Evolutionary conservation across 2,113 vertebrate species (phyloP).

Genomic region (Phocoena phocoena): DNA sequence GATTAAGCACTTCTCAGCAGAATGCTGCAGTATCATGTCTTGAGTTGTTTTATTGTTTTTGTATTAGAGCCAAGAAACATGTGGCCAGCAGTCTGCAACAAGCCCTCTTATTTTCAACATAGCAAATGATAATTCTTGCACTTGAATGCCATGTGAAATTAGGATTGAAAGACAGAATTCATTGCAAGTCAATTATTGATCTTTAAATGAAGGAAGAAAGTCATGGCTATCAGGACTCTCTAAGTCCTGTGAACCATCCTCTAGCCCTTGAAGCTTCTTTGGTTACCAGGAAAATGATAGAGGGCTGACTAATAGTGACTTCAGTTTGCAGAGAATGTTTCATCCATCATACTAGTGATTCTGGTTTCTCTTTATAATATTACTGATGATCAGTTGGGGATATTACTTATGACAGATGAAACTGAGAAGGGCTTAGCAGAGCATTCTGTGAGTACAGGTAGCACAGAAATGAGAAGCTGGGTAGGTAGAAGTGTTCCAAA

Average conservation of each 20-base stretch:
- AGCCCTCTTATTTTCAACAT: constrained; percentile 21
- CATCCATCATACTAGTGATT: constrained; percentile 66
- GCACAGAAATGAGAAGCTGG: constrained; percentile 24
- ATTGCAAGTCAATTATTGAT: constrained; percentile 32
- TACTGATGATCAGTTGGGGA: constrained; percentile 66
- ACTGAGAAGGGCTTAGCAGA: not conserved
- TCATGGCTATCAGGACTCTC: constrained; percentile 73
- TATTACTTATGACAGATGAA: constrained; percentile 65
- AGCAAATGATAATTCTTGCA: constrained; percentile 59
- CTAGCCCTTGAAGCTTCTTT: constrained; percentile 70
- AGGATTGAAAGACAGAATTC: constrained; percentile 21
- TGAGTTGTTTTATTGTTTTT: constrained; percentile 62
- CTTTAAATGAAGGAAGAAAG: constrained; percentile 61
- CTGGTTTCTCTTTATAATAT: constrained; percentile 63
- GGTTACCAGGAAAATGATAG: constrained; percentile 59
- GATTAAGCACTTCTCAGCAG: constrained; percentile 38
- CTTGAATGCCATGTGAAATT: constrained; percentile 32
- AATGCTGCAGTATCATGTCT: not conserved
- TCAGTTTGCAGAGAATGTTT: constrained; percentile 52
- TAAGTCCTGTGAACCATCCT: constrained; percentile 86
- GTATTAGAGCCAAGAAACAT: constrained; percentile 2
- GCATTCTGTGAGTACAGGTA: constrained; percentile 6
- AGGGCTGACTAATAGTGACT: constrained; percentile 60
- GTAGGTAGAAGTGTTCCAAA: not conserved
- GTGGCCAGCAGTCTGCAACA: constrained; percentile 6